Evolutionary conservation across 2,113 vertebrate species (phyloP).

Genomic region (Solea solea): DNA sequence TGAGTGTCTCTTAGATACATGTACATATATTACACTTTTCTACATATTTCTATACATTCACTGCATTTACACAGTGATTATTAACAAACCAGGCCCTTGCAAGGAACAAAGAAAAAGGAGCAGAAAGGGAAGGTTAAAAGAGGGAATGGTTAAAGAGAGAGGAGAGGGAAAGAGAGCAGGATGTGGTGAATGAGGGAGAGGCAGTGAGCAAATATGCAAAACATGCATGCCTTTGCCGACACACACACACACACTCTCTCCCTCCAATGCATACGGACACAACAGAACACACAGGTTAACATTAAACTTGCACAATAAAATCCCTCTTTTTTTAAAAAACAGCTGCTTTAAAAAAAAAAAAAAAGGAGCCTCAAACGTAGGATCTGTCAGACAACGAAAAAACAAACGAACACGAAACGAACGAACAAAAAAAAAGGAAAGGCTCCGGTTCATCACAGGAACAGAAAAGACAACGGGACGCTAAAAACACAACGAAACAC

Average conservation of each 20-base stretch:
- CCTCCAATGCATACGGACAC: slow-evolving; percentile 62
- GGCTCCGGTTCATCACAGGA: slow-evolving; percentile 66
- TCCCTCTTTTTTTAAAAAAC: slow-evolving; percentile 57
- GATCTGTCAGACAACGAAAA: slow-evolving; percentile 30
- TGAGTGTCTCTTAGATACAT: slow-evolving; percentile 78
- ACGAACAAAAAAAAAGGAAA: slow-evolving; percentile 15
- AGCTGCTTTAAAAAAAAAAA: slow-evolving; percentile 44
- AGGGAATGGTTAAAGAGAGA: slow-evolving; percentile 44
- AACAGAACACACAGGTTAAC: slow-evolving; percentile 46
- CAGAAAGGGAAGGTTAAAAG: slow-evolving; percentile 42
- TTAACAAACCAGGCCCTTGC: slow-evolving; percentile 73
- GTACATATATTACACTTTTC: slow-evolving; percentile 80
- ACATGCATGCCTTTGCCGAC: slow-evolving; percentile 41
- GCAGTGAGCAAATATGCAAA: slow-evolving; percentile 67
- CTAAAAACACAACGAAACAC: slow-evolving; percentile 67
- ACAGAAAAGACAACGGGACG: slow-evolving; percentile 60
- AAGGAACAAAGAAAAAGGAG: slow-evolving; percentile 52
- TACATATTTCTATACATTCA: slow-evolving; percentile 79
- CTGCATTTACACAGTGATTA: slow-evolving; percentile 76
- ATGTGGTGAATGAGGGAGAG: slow-evolving; percentile 58
- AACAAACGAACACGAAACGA: slow-evolving; percentile 1
- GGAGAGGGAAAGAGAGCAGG: slow-evolving; percentile 2
- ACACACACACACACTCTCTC: slow-evolving; percentile 18
- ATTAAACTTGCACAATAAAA: slow-evolving; percentile 70
- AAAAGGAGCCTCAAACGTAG: slow-evolving; percentile 52